Percentiles rank a stretch among this genome's conserved stretches.
Conservation (phyloP, 1,140 invertebrate species). For the Limonius californicus region DNA sequence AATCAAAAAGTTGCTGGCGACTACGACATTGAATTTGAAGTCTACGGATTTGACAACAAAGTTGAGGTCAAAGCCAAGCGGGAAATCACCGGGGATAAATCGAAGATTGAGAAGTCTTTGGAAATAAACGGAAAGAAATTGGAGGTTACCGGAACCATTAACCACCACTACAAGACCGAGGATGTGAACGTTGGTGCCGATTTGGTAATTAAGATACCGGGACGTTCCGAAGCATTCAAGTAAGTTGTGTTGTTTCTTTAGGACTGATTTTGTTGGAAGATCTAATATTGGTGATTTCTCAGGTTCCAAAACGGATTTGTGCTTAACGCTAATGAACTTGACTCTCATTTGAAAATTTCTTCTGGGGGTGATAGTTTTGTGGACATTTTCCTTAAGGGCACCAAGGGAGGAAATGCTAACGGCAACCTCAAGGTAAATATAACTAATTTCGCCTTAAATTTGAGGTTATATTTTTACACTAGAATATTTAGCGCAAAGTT, state of each 20-base stretch:
- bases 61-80: conserved; percentile 55
- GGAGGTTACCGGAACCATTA: conserved; percentile 56
- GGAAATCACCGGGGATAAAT: conserved; percentile 55
- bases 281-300: no score
- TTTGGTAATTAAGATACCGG: conserved; percentile 47
- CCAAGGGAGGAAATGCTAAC: conserved; percentile 46
- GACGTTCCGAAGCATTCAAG: conserved; percentile 54
- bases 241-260: conserved; percentile 43
- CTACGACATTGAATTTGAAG: conserved; percentile 56
- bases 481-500: no score
- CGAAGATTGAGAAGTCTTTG: conserved; percentile 58
- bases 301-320: conserved; percentile 55
- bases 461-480: no score
- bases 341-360: conserved; percentile 52
- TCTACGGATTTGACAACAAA: conserved; percentile 55
- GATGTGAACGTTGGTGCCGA: conserved; percentile 55
- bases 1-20: conserved; percentile 53
- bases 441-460: no score
- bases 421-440: conserved; percentile 41
- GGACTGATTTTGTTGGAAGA: no score
- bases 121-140: conserved; percentile 60
- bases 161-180: conserved; percentile 51
- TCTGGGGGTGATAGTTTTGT: conserved; percentile 52
- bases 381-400: conserved; percentile 52
- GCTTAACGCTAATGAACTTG: conserved; percentile 49